Evolutionary conservation across 2,888 invertebrate species (phyloP).

Genomic region (Caenorhabditis auriculariae): DNA sequence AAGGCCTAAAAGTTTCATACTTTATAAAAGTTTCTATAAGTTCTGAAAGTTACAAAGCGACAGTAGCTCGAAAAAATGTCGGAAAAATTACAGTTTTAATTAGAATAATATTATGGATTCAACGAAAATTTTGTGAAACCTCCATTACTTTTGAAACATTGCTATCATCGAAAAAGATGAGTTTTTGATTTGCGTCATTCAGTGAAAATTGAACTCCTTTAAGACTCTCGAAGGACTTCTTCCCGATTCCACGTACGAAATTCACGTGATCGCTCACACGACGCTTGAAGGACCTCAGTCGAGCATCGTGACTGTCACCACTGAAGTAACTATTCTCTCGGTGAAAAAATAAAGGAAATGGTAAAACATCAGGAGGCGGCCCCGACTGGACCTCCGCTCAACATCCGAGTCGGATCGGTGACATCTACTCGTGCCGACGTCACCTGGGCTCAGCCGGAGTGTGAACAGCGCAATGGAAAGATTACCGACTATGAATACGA

Average conservation of each 20-base stretch:
- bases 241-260: slow-evolving; percentile 62
- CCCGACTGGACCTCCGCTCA: slow-evolving; percentile 57
- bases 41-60: too few species aligned
- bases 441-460: slow-evolving; percentile 61
- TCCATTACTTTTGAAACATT: neutral
- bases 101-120: too few species aligned
- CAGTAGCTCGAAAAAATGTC: too few species aligned
- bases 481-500: slow-evolving; percentile 62
- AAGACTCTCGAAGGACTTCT: slow-evolving; percentile 53
- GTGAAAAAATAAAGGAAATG: too few species aligned
- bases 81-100: too few species aligned
- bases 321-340: too few species aligned
- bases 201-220: neutral
- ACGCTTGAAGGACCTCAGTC: slow-evolving; percentile 59
- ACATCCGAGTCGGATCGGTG: slow-evolving; percentile 52
- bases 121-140: too few species aligned
- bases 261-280: slow-evolving; percentile 61
- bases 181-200: neutral
- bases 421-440: slow-evolving; percentile 53
- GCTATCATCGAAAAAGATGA: neutral
- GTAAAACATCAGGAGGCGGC: too few species aligned
- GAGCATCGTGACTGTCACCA: slow-evolving; percentile 57
- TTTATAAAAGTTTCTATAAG: too few species aligned
- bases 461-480: slow-evolving; percentile 62
- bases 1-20: too few species aligned